A percentile compares a stretch with the other conserved stretches of the same genome.
Evolutionary conservation across 2,797 vertebrate genomes (phyloP).

Genomic region (Tadarida brasiliensis): DNA sequence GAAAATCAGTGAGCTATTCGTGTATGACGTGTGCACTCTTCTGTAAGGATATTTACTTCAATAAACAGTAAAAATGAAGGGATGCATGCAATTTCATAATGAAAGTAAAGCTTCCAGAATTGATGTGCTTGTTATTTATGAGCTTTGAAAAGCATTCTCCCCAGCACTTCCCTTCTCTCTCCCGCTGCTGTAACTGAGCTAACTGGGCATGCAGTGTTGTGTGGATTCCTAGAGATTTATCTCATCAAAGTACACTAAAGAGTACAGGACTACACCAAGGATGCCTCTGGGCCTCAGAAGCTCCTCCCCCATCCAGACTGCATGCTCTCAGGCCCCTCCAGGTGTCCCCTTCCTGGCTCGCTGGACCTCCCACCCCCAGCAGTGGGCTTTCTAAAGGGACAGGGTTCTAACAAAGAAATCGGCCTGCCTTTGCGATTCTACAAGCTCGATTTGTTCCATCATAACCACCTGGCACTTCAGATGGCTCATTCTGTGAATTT

Average conservation of each 20-base stretch:
- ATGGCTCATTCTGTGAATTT: constrained; percentile 14
- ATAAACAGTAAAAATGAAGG: constrained; percentile 44
- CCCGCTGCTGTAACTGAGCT: background rate
- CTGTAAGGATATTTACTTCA: background rate
- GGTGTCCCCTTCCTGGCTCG: background rate
- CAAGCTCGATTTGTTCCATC: constrained; percentile 47
- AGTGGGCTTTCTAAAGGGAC: background rate
- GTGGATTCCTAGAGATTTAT: background rate
- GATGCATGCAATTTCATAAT: background rate
- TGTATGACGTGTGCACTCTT: background rate
- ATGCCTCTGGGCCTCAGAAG: background rate
- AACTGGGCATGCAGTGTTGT: background rate
- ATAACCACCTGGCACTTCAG: constrained; percentile 1
- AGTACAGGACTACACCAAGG: background rate
- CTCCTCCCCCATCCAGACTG: background rate
- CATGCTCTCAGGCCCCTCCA: background rate
- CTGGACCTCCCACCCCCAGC: background rate
- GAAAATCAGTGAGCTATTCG: background rate
- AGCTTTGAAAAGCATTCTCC: constrained; percentile 25
- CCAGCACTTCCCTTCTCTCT: background rate
- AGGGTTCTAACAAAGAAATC: background rate
- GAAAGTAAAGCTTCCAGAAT: constrained; percentile 48
- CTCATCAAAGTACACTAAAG: background rate
- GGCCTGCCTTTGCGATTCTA: background rate
- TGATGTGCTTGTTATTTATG: constrained; percentile 10